phyloP scores from a whole-genome alignment of 1,140 invertebrate genomes.

The Mercenaria mercenaria region DNA sequence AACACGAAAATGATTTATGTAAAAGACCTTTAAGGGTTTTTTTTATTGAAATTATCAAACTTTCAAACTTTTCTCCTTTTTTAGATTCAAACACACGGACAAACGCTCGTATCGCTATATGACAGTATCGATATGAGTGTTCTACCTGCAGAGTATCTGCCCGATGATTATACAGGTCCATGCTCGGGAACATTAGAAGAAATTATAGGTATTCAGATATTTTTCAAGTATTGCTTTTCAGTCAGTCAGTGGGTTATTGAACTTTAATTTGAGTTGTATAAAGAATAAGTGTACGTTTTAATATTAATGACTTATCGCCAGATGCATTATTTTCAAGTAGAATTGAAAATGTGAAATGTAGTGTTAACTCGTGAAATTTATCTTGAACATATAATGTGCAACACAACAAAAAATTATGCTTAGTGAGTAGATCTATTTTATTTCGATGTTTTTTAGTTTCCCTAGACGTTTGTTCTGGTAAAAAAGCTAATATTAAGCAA shows the following conservation, averaged over 20 bases:
- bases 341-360: neutral
- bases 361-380: too few species aligned
- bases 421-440: too few species aligned
- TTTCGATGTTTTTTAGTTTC: too few species aligned
- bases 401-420: too few species aligned
- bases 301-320: neutral
- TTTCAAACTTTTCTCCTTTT: too few species aligned
- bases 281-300: neutral
- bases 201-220: constrained; percentile 49
- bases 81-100: constrained; percentile 34
- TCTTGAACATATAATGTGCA: too few species aligned
- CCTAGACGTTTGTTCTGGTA: too few species aligned
- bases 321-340: neutral
- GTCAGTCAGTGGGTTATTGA: neutral
- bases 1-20: too few species aligned
- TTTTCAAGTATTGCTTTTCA: neutral
- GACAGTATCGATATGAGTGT: constrained; percentile 39
- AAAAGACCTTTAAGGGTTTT: too few species aligned
- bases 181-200: constrained; percentile 5
- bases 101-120: constrained; percentile 36
- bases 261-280: neutral
- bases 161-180: constrained; percentile 44
- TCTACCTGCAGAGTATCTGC: constrained; percentile 42
- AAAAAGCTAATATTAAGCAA: too few species aligned
- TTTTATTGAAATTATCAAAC: too few species aligned